These are phyloP conservation scores for Harpagoxenus sublaevis DNA, from an alignment of 2,888 invertebrate species.

Conservation along the genomic window DNA sequence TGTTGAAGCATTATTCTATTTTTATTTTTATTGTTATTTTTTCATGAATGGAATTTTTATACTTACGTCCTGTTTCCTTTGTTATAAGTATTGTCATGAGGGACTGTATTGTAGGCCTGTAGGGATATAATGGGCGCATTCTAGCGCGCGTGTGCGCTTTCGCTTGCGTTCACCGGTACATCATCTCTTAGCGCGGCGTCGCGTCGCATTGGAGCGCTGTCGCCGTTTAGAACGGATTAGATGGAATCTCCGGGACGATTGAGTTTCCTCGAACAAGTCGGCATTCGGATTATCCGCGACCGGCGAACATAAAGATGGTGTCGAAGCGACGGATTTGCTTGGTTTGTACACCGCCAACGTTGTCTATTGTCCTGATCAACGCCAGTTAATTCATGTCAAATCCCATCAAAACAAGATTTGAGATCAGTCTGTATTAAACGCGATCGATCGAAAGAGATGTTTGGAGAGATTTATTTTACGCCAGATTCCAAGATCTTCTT, in stretches of 20 bases:
- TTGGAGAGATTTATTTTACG: background rate
- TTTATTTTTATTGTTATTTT: background rate
- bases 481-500: background rate
- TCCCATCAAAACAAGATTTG: background rate
- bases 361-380: background rate
- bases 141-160: conserved; percentile 42
- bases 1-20: background rate
- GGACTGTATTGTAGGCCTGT: background rate
- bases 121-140: conserved; percentile 1
- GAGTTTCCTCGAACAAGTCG: conserved; percentile 55
- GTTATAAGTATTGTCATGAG: background rate
- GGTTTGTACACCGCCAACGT: conserved; percentile 37
- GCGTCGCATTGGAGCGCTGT: conserved; percentile 21
- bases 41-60: background rate
- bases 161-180: conserved; percentile 52
- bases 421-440: background rate
- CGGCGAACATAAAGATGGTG: conserved; percentile 47
- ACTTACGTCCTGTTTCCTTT: background rate
- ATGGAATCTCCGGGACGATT: conserved; percentile 62
- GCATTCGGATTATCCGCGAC: conserved; percentile 56
- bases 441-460: background rate
- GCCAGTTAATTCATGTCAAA: background rate
- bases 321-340: conserved; percentile 58
- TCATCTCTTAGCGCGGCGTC: conserved; percentile 50
- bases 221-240: conserved; percentile 70